Evolutionary conservation across 2,888 invertebrate species (phyloP), one percentile per base, ranked within the genome.

Genomic region (Mechanitis messenoides): DNA sequence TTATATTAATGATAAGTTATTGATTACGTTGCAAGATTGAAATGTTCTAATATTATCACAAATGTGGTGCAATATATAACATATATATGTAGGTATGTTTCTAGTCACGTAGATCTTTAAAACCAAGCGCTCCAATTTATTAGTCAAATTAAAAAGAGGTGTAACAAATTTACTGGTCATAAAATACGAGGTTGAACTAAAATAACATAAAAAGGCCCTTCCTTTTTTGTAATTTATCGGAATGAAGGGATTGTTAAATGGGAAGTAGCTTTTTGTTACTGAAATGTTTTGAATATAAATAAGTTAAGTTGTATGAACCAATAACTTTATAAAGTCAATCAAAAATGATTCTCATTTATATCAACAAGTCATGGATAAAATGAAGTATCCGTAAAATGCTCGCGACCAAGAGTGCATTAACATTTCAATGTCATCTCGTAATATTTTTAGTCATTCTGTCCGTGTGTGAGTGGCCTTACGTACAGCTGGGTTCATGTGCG

Each of bases 351-450:
- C 46, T 59, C 64, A 72, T 75, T 78, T 78, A 78, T 77, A 79
- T 76, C 35, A 5, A 1, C 2, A 5, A 3, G 3, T 6, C 35
- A 6, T 5, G 35, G 35, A 35, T 74, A 67, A 74, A 77, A 75
- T 74, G 74, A 77, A 79, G 79, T 81, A 81, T 80, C 76, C 84
- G 83, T 82, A 81, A 85, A 85, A 81, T 82, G 82, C 81, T 81
- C 76, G 77, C 74, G 73, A 74, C 70, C 69, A 71, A 75, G 88
- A 83, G 90, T 90, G 89, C 90, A 88, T 85, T 88, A 88, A 89
- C 89, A 86, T 87, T 87, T 89, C 90, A 90, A 90, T 90, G 90
- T 90, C 90, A 88, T 85, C 85, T 79, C 80, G 84, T 80, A 87
- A 87, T 87, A 88, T 89, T 88, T 89, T 89, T 90, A 88, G 88